Evolutionary conservation across 2,888 invertebrate genomes (phyloP), one percentile per base, ranked within the genome.

Genomic region (Copidosoma aretas): DNA sequence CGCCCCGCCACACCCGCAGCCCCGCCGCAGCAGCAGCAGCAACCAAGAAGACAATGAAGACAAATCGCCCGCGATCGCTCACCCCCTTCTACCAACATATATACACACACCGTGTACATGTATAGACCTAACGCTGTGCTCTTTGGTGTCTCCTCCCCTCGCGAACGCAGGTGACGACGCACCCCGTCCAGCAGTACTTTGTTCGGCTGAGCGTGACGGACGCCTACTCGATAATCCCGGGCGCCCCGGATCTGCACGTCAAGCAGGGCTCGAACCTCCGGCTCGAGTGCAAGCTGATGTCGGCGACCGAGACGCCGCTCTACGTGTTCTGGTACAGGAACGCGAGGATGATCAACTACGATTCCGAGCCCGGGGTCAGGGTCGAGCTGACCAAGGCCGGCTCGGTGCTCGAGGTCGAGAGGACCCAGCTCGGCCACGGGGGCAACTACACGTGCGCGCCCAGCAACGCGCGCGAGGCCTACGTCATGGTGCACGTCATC

Each of bases 271-370:
- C 82, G 59, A 82, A 81, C 70, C 77, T 83, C 32, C 78, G 79
- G 15, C 73, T 83, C 68, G 82, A 82, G 74, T 83, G 82, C 73
- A 79, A 81, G 64, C 74, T 82, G 59, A 80, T 79, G 74, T 78
- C 78, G 17, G 80, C 82, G 3, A 83, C 82, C 46, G 83, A 83
- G 68, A 76, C 78, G 64, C 83, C 82, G 14, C 71, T 78, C 14
- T 83, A 79, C 74, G 81, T 83, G 60, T 83, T 83, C 73, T 84
- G 84, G 84, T 83, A 80, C 73, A 81, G 81, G 64, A 79, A 81
- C 70, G 80, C 78, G 22, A 79, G 80, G 22, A 83, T 83, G 82
- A 83, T 83, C 73, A 83, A 83, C 73, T 83, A 83, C 75, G 83
- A 82, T 73, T 80, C 77, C 53, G 82, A 83, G 67, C 81, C 82